Evolutionary conservation across 2,113 vertebrate species (phyloP), one percentile per base, ranked within the genome.

Genomic region (Excalfactoria chinensis): DNA sequence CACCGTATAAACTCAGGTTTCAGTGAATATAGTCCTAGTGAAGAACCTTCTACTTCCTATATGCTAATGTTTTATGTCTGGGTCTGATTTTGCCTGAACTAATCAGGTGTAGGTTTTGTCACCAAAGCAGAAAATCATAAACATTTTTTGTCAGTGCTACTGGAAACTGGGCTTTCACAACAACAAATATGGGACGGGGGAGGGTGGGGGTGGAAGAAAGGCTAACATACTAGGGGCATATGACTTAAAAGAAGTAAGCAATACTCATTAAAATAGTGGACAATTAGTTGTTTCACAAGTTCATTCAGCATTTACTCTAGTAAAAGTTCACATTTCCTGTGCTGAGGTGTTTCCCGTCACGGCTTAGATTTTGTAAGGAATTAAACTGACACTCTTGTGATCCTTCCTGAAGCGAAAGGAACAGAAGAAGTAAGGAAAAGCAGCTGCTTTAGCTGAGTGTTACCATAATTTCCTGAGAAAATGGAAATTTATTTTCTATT

Each of bases 141-240:
- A 40, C 0, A 0, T 46, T n/a, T 81, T 43, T 82, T 60, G 22
- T 30, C 18, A 18, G 25, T 23, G 25, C 48, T 81, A 48, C 21
- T 21, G 34, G 84, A 46, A 90, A 48, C 25, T 26, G 30, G 22
- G 32, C 25, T 40, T 80, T 41, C 25, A 69, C n/a, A 73, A 53
- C 9, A 77, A 43, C 9, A 64, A 5, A 35, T 25, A 20, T 17
- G 14, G 22, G 37, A 37, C 37, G 7, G 41, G 41, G 14, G 41
- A 13, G 40, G 40, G 49, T 13, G 25, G 17, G 15, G 74, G 41
- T 18, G 14, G 35, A 35, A 8, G 84, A 81, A 78, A 48, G 16
- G 26, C 32, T n/a, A 56, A 68, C 23, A 66, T 71, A 79, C 26
- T 32, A 70, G 44, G 21, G 26, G 28, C 34, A 14, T 19, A 11